A percentile compares a stretch with the other conserved stretches of the same genome.
Conservation (phyloP, 2,113 vertebrate genomes). For the Stigmatopora nigra region DNA sequence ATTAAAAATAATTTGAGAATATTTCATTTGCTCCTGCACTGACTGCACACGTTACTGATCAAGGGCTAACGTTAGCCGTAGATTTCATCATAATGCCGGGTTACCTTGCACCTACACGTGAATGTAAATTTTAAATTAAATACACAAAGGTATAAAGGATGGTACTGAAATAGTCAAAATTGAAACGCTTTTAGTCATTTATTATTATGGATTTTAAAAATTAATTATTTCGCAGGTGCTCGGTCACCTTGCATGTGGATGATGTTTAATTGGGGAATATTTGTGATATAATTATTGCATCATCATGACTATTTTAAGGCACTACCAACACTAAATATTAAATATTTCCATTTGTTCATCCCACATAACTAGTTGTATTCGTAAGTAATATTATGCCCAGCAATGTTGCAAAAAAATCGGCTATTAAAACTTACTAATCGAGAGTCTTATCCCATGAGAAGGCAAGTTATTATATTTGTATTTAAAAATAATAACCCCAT, state of each 20-base stretch:
- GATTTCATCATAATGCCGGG: conserved; percentile 4
- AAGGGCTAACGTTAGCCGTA: conserved; percentile 9
- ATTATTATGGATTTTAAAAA: not conserved
- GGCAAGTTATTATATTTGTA: too few relatives aligned
- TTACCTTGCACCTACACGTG: too few relatives aligned
- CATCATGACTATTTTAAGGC: not conserved
- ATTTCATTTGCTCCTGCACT: not conserved
- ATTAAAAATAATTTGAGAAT: not conserved
- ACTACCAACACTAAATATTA: not conserved
- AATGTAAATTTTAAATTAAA: not conserved
- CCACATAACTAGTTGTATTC: not conserved
- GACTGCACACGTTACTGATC: not conserved
- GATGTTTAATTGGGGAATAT: too few relatives aligned
- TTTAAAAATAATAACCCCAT: too few relatives aligned
- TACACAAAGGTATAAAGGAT: too few relatives aligned
- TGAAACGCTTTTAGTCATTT: not conserved
- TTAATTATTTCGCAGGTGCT: too few relatives aligned
- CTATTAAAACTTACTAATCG: too few relatives aligned
- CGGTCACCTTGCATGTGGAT: too few relatives aligned
- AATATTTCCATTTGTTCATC: not conserved
- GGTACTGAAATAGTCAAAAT: not conserved
- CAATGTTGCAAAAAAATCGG: not conserved
- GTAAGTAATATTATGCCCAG: not conserved
- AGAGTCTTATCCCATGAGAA: too few relatives aligned
- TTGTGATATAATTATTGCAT: not conserved